Conservation (phyloP, 2,113 vertebrate genomes). For the Menidia beryllina region DNA sequence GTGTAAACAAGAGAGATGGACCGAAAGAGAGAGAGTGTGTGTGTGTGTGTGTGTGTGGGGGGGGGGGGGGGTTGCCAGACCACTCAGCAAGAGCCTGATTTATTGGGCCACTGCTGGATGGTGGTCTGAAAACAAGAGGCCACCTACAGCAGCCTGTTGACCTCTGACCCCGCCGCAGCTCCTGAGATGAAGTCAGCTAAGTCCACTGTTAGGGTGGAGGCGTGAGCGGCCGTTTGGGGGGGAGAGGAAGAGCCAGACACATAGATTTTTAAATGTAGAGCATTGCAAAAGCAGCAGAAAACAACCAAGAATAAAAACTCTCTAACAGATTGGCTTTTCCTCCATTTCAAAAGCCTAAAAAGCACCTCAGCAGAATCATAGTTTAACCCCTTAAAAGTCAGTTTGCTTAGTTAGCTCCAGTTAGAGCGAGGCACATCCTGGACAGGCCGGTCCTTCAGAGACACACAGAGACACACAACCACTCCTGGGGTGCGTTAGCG, state of each 20-base stretch:
- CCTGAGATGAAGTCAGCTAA: slow-evolving; percentile 62
- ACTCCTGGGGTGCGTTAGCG: too few species aligned
- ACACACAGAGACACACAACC: too few species aligned
- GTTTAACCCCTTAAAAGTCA: too few species aligned
- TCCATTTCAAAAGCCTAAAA: too few species aligned
- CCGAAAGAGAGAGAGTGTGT: slow-evolving; percentile 20
- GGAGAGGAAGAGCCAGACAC: slow-evolving; percentile 5
- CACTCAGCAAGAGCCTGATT: slow-evolving; percentile 61
- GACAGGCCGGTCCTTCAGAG: too few species aligned
- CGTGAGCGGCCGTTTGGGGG: slow-evolving; percentile 28
- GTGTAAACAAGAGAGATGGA: slow-evolving; percentile 9
- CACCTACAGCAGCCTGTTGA: slow-evolving; percentile 59
- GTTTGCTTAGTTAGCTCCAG: too few species aligned
- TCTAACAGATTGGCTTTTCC: too few species aligned
- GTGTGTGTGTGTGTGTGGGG: too few species aligned
- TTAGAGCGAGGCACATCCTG: too few species aligned
- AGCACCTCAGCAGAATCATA: too few species aligned
- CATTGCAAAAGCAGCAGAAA: background rate
- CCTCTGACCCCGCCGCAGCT: slow-evolving; percentile 42
- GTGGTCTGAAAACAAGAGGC: slow-evolving; percentile 63
- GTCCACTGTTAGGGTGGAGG: slow-evolving; percentile 39
- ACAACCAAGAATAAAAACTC: background rate
- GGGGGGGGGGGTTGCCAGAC: slow-evolving; percentile 51
- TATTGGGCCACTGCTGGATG: slow-evolving; percentile 61
- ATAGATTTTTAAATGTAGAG: slow-evolving; percentile 6